These are phyloP conservation scores for Eumaeus atala DNA, from an alignment of 1,140 invertebrate genomes.

Conservation along the genomic window DNA sequence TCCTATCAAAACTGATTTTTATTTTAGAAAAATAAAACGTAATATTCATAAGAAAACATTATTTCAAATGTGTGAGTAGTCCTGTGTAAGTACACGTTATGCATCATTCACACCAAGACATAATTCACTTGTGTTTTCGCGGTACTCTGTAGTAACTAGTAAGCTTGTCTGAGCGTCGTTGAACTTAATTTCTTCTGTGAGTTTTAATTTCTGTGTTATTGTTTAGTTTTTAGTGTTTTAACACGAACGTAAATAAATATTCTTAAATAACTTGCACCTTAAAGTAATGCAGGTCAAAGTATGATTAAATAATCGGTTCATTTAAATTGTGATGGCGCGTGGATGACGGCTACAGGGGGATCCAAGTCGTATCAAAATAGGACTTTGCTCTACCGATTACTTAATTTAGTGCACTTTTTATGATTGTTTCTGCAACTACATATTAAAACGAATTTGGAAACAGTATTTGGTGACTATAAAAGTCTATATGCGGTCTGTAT, in stretches of 20 bases:
- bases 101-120: conserved; percentile 36
- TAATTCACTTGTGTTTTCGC: conserved; percentile 54
- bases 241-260: conserved; percentile 27
- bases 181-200: conserved; percentile 56
- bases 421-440: conserved; percentile 31
- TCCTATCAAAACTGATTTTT: no score
- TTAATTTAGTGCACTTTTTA: conserved; percentile 35
- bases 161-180: conserved; percentile 40
- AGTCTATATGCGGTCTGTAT: conserved; percentile 28
- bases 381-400: conserved; percentile 50
- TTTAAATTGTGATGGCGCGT: conserved; percentile 56
- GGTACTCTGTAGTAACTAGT: conserved; percentile 29
- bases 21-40: no score
- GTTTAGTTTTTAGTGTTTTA: conserved; percentile 24
- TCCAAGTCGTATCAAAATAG: conserved; percentile 55
- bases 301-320: conserved; percentile 12
- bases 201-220: conserved; percentile 29
- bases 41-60: not conserved
- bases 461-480: not conserved
- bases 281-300: not conserved
- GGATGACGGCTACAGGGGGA: conserved; percentile 42
- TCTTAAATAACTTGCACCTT: not conserved
- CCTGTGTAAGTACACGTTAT: conserved; percentile 25
- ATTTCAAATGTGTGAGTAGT: conserved; percentile 21
- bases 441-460: not conserved